A percentile compares a stretch with the other conserved stretches of the same genome.
phyloP scores from a whole-genome alignment of 2,888 invertebrate genomes.

The Drosophila buzzatii region DNA sequence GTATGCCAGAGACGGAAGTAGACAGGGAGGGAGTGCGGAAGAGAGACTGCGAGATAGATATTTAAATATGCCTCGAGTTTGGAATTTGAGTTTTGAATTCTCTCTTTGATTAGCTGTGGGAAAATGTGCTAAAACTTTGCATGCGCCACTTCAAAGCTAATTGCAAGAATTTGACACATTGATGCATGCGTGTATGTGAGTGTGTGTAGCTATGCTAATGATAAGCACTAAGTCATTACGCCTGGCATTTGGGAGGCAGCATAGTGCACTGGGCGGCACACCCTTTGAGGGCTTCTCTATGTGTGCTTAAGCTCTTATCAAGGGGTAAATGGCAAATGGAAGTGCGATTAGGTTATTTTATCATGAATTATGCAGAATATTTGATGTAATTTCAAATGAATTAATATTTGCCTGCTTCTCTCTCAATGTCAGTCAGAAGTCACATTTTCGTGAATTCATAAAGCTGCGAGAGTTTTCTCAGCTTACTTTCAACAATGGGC shows the following conservation, averaged over 20 bases:
- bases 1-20: conserved; percentile 9
- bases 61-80: conserved; percentile 4
- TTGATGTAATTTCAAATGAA: neutral
- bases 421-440: conserved; percentile 14
- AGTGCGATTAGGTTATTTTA: conserved; percentile 5
- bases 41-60: neutral
- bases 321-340: neutral
- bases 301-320: conserved; percentile 15
- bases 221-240: conserved; percentile 33
- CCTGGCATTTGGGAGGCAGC: conserved; percentile 40
- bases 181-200: conserved; percentile 16
- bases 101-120: conserved; percentile 25
- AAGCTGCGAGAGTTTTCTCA: conserved; percentile 18
- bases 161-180: conserved; percentile 52
- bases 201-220: conserved; percentile 20
- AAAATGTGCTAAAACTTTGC: conserved; percentile 64
- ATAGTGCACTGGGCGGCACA: conserved; percentile 17
- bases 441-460: conserved; percentile 19
- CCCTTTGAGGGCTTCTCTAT: conserved; percentile 35
- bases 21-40: neutral
- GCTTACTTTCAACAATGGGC: conserved; percentile 51
- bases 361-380: conserved; percentile 1
- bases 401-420: neutral
- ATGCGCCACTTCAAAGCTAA: conserved; percentile 60
- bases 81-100: conserved; percentile 28